Evolutionary conservation across 2,113 vertebrate species (phyloP), one percentile per base, ranked within the genome.

Genomic region (Leucosticte australis): DNA sequence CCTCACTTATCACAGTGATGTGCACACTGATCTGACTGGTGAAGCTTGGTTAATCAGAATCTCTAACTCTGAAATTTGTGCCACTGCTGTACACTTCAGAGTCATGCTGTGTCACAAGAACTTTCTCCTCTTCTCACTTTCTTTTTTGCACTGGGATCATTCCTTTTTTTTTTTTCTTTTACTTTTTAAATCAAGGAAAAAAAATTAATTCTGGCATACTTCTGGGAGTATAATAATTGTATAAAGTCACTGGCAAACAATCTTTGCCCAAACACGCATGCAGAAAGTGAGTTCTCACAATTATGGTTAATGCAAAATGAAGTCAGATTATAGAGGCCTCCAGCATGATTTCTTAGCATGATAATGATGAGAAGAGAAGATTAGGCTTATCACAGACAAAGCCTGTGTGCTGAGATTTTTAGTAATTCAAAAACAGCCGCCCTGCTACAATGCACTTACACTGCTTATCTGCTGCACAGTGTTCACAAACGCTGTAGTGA

Each of bases 251-350:
- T 85, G 82, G 93, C 75, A 96, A 96, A 95, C 78, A 90, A 78
- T 59, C 69, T 71, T 70, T 96, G 96, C 82, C 96, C 91, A 75
- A 89, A 96, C 96, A 97, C 0, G 96, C 67, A 96, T 33, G 57
- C 49, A 94, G 91, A 96, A 92, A 94, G 90, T 56, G 86, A 94
- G 95, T 97, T 97, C 93, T 94, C 89, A 96, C 93, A 96, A 92
- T 96, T 95, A 90, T 73, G 65, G 84, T 78, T 91, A 87, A 92
- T 69, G 64, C 71, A 87, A 92, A 86, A 83, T 94, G 78, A 95
- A 93, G 92, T 80, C 70, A 91, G 94, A 89, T 94, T 94, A 42
- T 18, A 87, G 82, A 92, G 76, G 95, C 95, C 94, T 91, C 90
- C 65, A 95, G 94, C 86, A 0, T 94, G 95, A 93, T 96, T 97